These are phyloP conservation scores for Cheilosia urbana DNA, from an alignment of 2,888 invertebrate species.

Conservation along the genomic window DNA sequence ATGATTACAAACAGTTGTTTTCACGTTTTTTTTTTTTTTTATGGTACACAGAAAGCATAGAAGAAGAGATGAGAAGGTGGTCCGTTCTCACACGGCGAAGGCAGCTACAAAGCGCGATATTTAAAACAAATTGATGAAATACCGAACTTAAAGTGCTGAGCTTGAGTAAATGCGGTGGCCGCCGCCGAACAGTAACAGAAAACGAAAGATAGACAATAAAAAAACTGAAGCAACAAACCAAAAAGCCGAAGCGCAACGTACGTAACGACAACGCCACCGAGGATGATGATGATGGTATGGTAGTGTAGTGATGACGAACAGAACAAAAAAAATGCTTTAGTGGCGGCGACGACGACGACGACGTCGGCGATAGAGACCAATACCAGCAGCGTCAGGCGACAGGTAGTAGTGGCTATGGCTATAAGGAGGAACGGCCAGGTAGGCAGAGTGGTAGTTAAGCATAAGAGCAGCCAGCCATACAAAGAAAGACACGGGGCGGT, in stretches of 20 bases:
- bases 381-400: conserved; percentile 51
- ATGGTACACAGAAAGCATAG: conserved; percentile 23
- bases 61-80: conserved; percentile 41
- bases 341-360: conserved; percentile 20
- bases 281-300: conserved; percentile 57
- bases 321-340: conserved; percentile 39
- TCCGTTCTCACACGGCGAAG: conserved; percentile 46
- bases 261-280: conserved; percentile 59
- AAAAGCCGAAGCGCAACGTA: conserved; percentile 60
- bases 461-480: conserved; percentile 43
- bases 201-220: conserved; percentile 37
- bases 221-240: conserved; percentile 70
- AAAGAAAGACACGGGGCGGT: conserved; percentile 62
- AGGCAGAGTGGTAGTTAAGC: conserved; percentile 49
- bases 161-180: conserved; percentile 62
- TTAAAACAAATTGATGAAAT: conserved; percentile 70
- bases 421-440: conserved; percentile 62
- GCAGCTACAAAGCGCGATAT: conserved; percentile 61
- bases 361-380: conserved; percentile 38
- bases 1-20: conserved; percentile 11
- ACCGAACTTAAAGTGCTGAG: conserved; percentile 63
- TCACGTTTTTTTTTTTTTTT: conserved; percentile 24
- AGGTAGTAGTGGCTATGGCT: conserved; percentile 67
- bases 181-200: conserved; percentile 65
- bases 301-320: conserved; percentile 62